phyloP scores from a whole-genome alignment of 30 jellyfish, hydroid and myxozoan genomes.

The Pelagia noctiluca region DNA sequence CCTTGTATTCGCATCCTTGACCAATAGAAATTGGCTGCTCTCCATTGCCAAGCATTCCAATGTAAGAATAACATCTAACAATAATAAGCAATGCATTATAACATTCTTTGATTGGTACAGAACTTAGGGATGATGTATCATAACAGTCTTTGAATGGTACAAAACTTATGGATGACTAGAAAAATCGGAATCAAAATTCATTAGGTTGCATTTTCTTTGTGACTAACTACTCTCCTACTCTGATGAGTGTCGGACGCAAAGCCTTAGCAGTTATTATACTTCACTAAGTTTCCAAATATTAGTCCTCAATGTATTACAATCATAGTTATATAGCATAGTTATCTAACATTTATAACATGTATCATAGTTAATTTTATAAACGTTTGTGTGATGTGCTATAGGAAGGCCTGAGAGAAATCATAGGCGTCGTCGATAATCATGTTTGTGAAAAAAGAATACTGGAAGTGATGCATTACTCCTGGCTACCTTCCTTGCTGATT shows the following conservation, averaged over 20 bases:
- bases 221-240: no score
- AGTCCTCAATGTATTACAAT: no score
- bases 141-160: neutral
- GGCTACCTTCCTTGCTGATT: neutral
- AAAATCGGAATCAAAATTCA: neutral
- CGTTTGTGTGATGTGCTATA: no score
- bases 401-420: neutral
- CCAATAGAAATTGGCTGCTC: slow-evolving; percentile 74
- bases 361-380: no score
- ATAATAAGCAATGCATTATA: neutral
- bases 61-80: slow-evolving; percentile 66
- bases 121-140: neutral
- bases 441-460: neutral
- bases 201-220: neutral
- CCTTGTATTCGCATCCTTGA: slow-evolving; percentile 60
- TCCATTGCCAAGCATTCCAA: slow-evolving; percentile 73
- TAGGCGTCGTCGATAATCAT: neutral
- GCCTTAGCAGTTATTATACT: no score
- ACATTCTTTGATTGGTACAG: neutral
- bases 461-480: neutral
- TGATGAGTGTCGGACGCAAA: no score
- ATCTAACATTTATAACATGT: no score
- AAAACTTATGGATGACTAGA: neutral
- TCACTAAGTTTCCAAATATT: no score
- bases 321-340: no score